Conservation (phyloP, 1,140 invertebrate species). For the Thrips palmi region DNA sequence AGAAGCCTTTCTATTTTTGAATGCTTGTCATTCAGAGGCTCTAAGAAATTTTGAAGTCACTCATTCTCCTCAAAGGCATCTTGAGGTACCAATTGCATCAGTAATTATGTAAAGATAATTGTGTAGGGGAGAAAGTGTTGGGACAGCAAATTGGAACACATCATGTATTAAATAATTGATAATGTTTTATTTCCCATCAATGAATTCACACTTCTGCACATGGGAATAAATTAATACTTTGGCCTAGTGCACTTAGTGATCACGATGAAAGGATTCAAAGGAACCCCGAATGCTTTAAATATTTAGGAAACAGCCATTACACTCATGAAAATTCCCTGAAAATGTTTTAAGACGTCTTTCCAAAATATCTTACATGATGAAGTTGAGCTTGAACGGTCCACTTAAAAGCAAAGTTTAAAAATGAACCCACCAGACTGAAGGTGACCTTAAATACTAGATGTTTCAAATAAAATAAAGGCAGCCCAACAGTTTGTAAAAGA, state of each 20-base stretch:
- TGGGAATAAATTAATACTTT: slow-evolving; percentile 16
- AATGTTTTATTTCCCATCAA: no score
- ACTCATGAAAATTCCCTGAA: slow-evolving; percentile 6
- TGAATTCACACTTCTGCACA: slow-evolving; percentile 11
- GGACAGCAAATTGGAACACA: no score
- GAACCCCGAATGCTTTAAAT: slow-evolving; percentile 7
- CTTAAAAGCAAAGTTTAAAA: slow-evolving; percentile 6
- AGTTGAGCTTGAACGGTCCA: slow-evolving; percentile 12
- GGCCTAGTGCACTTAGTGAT: slow-evolving; percentile 13
- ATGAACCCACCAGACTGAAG: not conserved
- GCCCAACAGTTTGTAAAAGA: not conserved
- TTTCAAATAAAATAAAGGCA: not conserved
- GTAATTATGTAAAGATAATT: no score
- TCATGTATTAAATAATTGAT: no score
- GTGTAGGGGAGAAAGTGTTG: no score
- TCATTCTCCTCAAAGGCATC: no score
- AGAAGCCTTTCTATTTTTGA: no score
- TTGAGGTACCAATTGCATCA: no score
- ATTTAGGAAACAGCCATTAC: not conserved
- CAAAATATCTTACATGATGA: slow-evolving; percentile 10
- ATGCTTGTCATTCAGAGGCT: no score
- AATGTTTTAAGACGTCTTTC: slow-evolving; percentile 10
- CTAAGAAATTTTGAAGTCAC: no score
- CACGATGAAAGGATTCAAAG: slow-evolving; percentile 4
- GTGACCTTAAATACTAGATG: slow-evolving; percentile 1